Evolutionary conservation across 1,140 invertebrate species (phyloP), one percentile per base, ranked within the genome.

Genomic region (Chrysoperla carnea): DNA sequence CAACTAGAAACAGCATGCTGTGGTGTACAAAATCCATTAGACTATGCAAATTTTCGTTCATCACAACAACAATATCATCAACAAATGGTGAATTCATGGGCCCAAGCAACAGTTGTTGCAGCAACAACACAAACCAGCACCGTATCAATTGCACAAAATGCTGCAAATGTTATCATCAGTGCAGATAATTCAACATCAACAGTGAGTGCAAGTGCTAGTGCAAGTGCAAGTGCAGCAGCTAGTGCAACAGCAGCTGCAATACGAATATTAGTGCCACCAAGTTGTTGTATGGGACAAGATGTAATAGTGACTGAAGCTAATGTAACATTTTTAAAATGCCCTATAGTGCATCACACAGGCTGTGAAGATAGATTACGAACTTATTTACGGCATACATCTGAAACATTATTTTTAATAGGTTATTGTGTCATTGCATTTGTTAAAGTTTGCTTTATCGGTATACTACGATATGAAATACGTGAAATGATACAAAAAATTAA

Each of bases 401-500:
- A 88, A 52, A 64, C 84, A 23, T 69, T 90, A 7, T 85, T 86
- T 52, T 82, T 91, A 13, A 59, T 89, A 37, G 84, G 85, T 7
- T 89, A 87, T 59, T 91, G 87, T 61, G 85, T 91, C 31, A 81
- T 90, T 45, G 81, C 85, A 43, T 90, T 90, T 62, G 70, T 88
- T 37, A 91, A 91, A 63, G 66, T 89, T 49, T 89, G 84, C 65
- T 91, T 90, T 67, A 72, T 89, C 28, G 84, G 83, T 23, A 89
- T 91, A 52, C 67, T 91, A 29, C 68, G 78, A 43, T 85, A 84
- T 61, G 82, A 87, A 63, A 85, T 87, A 50, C 69, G 78, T 40
- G 85, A 88, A 56, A 88, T 88, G 85, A 87, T 91, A 51, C 83
- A 89, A 55, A 91, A 90, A 62, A 90, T 91, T 58, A 70, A 62